Base-by-base conservation (phyloP, 92 coral and sea anemone genomes). In the Muricea muricata region DNA sequence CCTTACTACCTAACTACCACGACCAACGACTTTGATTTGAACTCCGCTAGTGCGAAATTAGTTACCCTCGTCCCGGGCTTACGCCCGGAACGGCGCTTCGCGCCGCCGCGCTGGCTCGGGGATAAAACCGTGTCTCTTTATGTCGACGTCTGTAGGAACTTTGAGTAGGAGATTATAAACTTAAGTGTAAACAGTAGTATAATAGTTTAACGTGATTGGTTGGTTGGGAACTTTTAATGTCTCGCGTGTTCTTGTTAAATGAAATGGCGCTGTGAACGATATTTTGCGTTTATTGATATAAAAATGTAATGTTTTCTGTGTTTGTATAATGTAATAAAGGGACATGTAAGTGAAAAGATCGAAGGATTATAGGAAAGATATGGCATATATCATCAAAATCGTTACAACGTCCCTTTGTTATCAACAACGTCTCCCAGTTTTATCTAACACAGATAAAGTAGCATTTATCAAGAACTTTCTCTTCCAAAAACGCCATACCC, bases 121-220 rank as follows among this genome's bases (percentile, higher is more conserved):
- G n/a, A n/a, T n/a, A n/a, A n/a, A n/a, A n/a, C n/a, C n/a, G n/a
- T n/a, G n/a, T n/a, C n/a, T n/a, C n/a, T n/a, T n/a, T n/a, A n/a
- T n/a, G n/a, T n/a, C n/a, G n/a, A n/a, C n/a, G n/a, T n/a, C n/a
- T 74, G 80, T 74, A 42, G 20, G 32, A 47, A 74, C 57, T 74
- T 25, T 74, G 37, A 70, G 50, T 67, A 70, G 70, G 21, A 63
- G 30, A 63, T 3, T 63, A 28, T 4, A 63, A 28, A 0, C 12
- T 63, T 30, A 63, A 28, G 37, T 63, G 39, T 35, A 63, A 63
- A 63, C 35, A 63, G 70, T 63, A 63, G 30, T 63, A 28, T 4
- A 8, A n/a, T 63, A 63, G 70, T 28, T n/a, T 63, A 63, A 63
- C 60, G 60, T 52, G 60, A 52, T 52, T 52, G 60, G 60, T 6